Evolutionary conservation across 2,797 vertebrate genomes (phyloP), one percentile per base, ranked within the genome.

Genomic region (Cryptoprocta ferox): DNA sequence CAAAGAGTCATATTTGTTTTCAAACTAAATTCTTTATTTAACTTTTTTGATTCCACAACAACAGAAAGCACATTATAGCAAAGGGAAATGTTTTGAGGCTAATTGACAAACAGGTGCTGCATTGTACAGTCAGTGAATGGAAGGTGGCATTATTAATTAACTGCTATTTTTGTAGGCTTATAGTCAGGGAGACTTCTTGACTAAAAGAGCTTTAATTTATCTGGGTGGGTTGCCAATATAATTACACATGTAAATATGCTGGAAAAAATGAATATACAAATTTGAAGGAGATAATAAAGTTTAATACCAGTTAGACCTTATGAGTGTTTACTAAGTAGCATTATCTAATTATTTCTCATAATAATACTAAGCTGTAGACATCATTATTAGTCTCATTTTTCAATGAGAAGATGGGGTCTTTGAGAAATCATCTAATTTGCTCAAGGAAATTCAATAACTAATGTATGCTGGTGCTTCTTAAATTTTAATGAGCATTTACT

Each of bases 1-100:
- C 42, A 84, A 63, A 87, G 50, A 91, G 42, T 93, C n/a, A 53
- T 92, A 53, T 96, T 92, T 96, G 61, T 96, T 96, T 97, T 92
- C 83, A 88, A 80, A 73, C 65, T 61, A 37, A 82, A 68, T 80
- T 86, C 11, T 95, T 90, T 81, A 76, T 83, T 90, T 79, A 75
- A 75, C n/a, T 76, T 83, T n/a, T 76, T 81, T 90, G 61, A 92
- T 50, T 97, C 32, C 4, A 91, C 19, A 70, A 53, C 94, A 81
- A 61, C 28, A 91, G 63, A 50, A 92, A 87, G 81, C 24, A 76
- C 19, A 80, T 86, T 61, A 59, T 87, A 94, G 81, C 63, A 39
- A 61, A 68, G 65, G 75, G 42, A 93, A 95, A 82, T 95, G 93
- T 93, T 96, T 95, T 84, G 84, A 81, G 56, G 16, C 15, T 28